Conservation (phyloP, 2,888 invertebrate species). For the Boloria euphrosyne region DNA sequence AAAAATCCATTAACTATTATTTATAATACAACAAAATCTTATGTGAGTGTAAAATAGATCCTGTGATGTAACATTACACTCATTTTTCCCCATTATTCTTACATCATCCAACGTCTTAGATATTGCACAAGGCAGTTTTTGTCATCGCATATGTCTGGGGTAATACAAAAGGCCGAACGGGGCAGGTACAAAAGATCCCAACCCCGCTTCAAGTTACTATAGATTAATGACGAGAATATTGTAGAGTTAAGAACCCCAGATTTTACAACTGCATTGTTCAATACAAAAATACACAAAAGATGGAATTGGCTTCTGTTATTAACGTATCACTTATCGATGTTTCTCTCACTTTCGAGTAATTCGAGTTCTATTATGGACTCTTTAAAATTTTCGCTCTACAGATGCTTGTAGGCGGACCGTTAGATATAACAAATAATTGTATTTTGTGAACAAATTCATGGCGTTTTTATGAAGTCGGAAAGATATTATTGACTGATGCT, state of each 20-base stretch:
- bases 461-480: not conserved
- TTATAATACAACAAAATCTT: too few species aligned
- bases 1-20: too few species aligned
- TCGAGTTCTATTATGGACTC: constrained; percentile 67
- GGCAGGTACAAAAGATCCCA: constrained; percentile 77
- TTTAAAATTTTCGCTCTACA: constrained; percentile 60
- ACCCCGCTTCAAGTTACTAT: constrained; percentile 77
- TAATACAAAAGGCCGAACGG: constrained; percentile 63
- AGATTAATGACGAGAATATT: constrained; percentile 80
- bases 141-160: constrained; percentile 76
- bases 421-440: constrained; percentile 7
- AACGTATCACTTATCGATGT: constrained; percentile 77
- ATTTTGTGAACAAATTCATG: not conserved
- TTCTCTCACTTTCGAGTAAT: constrained; percentile 77
- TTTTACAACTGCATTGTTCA: constrained; percentile 80
- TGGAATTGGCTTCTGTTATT: constrained; percentile 79
- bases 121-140: constrained; percentile 78
- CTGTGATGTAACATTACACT: constrained; percentile 56
- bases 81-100: constrained; percentile 69
- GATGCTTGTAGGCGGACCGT: constrained; percentile 76
- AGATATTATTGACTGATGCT: not conserved
- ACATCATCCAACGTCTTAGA: constrained; percentile 67
- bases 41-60: constrained; percentile 22
- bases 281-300: constrained; percentile 73
- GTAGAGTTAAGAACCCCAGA: constrained; percentile 80